Percentiles rank a stretch among this genome's conserved stretches.
Evolutionary conservation across 2,113 vertebrate species (phyloP).

Genomic region (Poicephalus meyeri): DNA sequence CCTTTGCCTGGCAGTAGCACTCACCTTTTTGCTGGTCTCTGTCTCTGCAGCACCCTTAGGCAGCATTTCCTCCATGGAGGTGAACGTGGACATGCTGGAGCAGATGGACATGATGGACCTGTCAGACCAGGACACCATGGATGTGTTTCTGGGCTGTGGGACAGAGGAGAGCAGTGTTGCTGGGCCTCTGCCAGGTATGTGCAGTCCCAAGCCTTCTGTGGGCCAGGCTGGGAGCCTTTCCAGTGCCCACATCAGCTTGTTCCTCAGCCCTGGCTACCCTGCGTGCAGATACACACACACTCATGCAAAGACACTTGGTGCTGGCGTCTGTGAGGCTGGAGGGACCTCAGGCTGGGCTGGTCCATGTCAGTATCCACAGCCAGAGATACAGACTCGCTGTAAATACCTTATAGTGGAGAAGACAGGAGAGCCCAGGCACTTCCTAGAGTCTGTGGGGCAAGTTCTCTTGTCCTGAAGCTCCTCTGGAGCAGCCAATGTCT

Average conservation of each 20-base stretch:
- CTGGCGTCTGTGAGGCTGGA: neutral
- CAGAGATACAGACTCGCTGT: neutral
- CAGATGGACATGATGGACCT: conserved; percentile 92
- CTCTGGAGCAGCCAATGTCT: neutral
- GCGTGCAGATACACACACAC: neutral
- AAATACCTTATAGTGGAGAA: neutral
- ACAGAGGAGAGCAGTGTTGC: conserved; percentile 74
- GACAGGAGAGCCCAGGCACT: neutral
- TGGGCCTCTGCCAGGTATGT: conserved; percentile 78
- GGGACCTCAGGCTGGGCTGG: neutral
- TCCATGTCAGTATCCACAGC: neutral
- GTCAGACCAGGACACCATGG: conserved; percentile 89
- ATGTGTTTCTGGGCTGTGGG: conserved; percentile 90
- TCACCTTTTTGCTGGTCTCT: neutral
- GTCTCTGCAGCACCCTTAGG: conserved; percentile 86
- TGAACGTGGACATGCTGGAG: conserved; percentile 94
- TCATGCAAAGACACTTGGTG: neutral
- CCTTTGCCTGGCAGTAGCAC: neutral
- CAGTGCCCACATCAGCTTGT: neutral
- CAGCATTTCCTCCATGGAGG: conserved; percentile 97
- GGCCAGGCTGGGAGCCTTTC: neutral
- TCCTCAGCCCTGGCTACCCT: neutral
- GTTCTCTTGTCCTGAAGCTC: neutral
- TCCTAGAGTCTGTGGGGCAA: neutral
- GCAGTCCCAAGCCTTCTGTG: neutral